Base-by-base conservation (phyloP, 2,888 invertebrate species). In the Lepeophtheirus nordmannii region DNA sequence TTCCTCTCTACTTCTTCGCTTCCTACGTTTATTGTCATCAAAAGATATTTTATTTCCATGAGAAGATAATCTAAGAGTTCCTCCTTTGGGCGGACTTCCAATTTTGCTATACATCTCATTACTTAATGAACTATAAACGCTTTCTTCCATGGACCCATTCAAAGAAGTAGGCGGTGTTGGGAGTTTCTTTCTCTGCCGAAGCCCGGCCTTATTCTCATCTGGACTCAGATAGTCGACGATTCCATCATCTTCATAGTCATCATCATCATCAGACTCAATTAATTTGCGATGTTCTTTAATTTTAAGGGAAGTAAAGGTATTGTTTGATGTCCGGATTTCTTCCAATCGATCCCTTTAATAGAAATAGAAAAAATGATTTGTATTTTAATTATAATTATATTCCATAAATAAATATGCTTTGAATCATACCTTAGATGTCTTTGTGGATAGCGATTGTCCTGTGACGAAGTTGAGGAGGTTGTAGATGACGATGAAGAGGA, bases 1-100 rank as follows among this genome's bases (percentile, higher is more conserved):
- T 56, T 72, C 71, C 23, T 70, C 70, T 22, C 64, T 39, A 22
- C 56, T 20, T 41, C 46, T 23, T 68, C 53, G 67, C 53, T 46
- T 46, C 14, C 53, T 14, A n/a, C 53, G 53, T 58, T 68, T 63
- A 37, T 40, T 22, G 20, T 63, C 23, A 46, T 46, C 53, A 17
- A 46, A 46, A 7, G 30, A 30, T 30, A 30, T 30, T 30, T 30
- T 30, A 7, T 30, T 30, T 65, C 53, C 58, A 20, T 22, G 68
- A 5, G 53, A 17, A 11, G 63, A 30, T 9, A 23, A 53, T 9
- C 20, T 38, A 10, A 39, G 10, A n/a, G 22, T 37, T n/a, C 57
- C 68, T 12, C 57, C 40, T 17, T 22, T 62, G 0, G 62, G 38
- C 10, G 41, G 39, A 23, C 30, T 46, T 8, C 41, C 56, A n/a